Evolutionary conservation across 2,797 vertebrate species (phyloP), one percentile per base, ranked within the genome.

Genomic region (Philypnodon macrostomus): DNA sequence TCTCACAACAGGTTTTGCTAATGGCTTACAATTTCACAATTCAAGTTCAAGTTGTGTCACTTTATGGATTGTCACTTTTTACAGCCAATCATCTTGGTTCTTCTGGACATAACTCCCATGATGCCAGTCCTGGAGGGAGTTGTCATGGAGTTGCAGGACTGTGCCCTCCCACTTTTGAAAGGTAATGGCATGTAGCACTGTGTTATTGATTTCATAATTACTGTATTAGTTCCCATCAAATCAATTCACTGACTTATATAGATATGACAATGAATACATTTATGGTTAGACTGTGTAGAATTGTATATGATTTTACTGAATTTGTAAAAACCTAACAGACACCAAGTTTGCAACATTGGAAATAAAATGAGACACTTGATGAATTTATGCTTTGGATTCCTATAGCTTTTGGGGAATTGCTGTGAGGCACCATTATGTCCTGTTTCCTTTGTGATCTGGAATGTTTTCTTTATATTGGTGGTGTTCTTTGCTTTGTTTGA

Each of bases 101-200:
- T 98, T 37, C 75, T 98, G 88, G 96, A 98, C 78, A 96, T 98
- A 59, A 77, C 93, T 2, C 92, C 94, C 33, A 97, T 97, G 95
- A 83, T 98, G 91, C 84, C 90, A 0, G 94, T 97, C 1, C 55
- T 98, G 76, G 91, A 93, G 0, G 96, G 95, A 1, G 93, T 97
- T 4, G 88, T 98, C 66, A 98, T 98, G 96, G 96, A 98, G 85
- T 87, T 98, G 59, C 94, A 97, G 78, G 96, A 98, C 81, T 97
- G 94, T 68, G 94, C 95, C 47, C 90, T 97, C 45, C 94, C 94
- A 0, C 90, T 98, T 63, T 84, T 98, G 69, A 95, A 67, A 92
- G 94, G 96, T 98, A 67, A 58, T 24, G 12, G 1, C 14, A 15
- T 16, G 14, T 3, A 26, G n/a, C n/a, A n/a, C n/a, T n/a, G 13